Evolutionary conservation across 2,113 vertebrate genomes (phyloP), one percentile per base, ranked within the genome.

Genomic region (Campylorhamphus procurvoides): DNA sequence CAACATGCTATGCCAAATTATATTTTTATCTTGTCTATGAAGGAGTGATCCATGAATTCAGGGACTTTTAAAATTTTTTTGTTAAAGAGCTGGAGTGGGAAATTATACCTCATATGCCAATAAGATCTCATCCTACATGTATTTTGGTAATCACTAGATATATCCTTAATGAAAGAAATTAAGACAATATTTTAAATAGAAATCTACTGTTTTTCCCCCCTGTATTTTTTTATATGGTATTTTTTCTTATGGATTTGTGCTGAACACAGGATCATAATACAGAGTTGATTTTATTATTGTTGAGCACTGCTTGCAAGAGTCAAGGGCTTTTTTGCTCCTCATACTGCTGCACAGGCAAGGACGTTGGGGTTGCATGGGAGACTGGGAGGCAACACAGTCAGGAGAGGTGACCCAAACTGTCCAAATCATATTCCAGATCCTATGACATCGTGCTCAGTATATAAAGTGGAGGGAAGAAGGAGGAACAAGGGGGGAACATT

Each of bases 311-410:
- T 60, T 33, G 27, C 18, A 33, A 39, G 27, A 78, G 5, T 14
- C 28, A 62, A 62, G 9, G 23, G 5, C 33, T 58, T 58, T 58
- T 58, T 20, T 35, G 56, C 22, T 53, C 24, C 53, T 69, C 10
- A 8, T 71, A 4, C 14, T 39, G 18, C 12, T 22, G 28, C 0
- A 0, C 47, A 39, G 28, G 15, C 19, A 4, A 60, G 17, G 9
- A 47, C 5, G 1, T 7, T 71, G 19, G 5, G 7, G 3, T 1
- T 28, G 8, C 24, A 14, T n/a, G n/a, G 15, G 19, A 24, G 0
- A 1, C 0, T 71, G 47, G 6, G 23, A 78, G 9, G 23, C 33
- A 7, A 28, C 27, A 62, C 28, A 62, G 18, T 2, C 9, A 3
- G 39, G 24, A 63, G 19, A 47, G 11, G 29, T 29, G 75, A 55